Evolutionary conservation across 2,113 vertebrate genomes (phyloP), one percentile per base, ranked within the genome.

Genomic region (Channa maculata): DNA sequence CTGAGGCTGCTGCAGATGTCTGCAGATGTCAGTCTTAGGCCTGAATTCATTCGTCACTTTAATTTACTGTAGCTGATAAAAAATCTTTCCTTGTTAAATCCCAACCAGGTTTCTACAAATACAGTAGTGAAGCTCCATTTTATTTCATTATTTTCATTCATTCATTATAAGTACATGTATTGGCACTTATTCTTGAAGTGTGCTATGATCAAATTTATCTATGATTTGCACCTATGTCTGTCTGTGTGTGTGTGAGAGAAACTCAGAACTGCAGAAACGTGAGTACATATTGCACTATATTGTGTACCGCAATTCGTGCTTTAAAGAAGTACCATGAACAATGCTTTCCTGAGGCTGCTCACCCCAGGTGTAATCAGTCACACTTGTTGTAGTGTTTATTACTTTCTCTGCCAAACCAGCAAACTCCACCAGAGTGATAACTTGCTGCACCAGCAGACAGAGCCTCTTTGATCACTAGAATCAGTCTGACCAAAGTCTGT

Each of bases 351-450:
- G 55, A 77, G 71, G 57, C 71, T 10, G 70, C 60, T 85, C 67
- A 50, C 53, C 48, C 44, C 66, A 68, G 74, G 79, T 68, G 75
- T 66, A 67, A 65, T 66, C 83, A 64, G 78, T 80, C 71, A 66
- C 62, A 80, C 72, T 79, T 65, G 65, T 73, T 78, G 59, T 71
- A 41, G 72, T 79, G 75, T 85, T 80, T 69, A 72, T 86, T 44
- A 53, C 79, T 44, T 74, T 62, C 70, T 70, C 75, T 72, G 79
- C 67, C 57, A 77, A 78, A 87, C 77, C 82, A 77, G 79, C 72
- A 74, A 75, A 67, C 84, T 85, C 81, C 75, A 86, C 87, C 76
- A 75, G 79, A 84, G 84, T 82, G 82, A 83, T 80, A 83, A 77
- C 77, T 87, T 78, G 79, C 85, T 74, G 82, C 84, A 86, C 79